Base-by-base conservation (phyloP, 2,888 invertebrate species). In the Drosophila mayaguana region DNA sequence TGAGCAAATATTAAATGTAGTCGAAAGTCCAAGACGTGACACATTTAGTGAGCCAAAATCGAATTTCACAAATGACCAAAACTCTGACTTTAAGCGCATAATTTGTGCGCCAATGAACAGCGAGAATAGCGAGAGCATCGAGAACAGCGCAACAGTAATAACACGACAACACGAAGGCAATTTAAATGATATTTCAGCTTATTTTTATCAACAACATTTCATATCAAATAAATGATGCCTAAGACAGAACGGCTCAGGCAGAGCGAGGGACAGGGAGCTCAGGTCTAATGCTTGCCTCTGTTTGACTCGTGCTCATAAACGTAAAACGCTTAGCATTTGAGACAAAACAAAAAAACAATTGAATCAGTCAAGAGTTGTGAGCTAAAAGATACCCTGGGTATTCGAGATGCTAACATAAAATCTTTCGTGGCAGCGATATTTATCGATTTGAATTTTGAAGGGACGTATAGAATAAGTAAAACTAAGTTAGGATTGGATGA, bases 271-370 rank as follows among this genome's bases (percentile, higher is more conserved):
- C 12, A 22, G 28, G 28, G 28, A 2, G 16, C 6, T 5, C 25
- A 14, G 25, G 12, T 38, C 28, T 62, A 60, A 51, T 55, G 48
- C 20, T 9, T 53, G 46, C 56, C 42, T 63, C 51, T 69, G 56
- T 67, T 61, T 69, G 63, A 56, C 36, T 72, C 57, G 46, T 56
- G 65, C 73, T 67, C 81, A 80, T 81, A 80, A 83, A 76, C 89
- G 78, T 83, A 88, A 86, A 86, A 75, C 89, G 85, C 87, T 86
- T 81, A 86, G 80, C 81, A 75, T 73, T 83, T 74, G 75, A 81
- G 78, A 77, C 81, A 80, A 75, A 67, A 59, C 50, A 34, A 22
- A 42, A 42, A 63, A 32, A n/a, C 22, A 60, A 43, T 12, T 20
- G 45, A n/a, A 12, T 0, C 4, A 9, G 12, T 8, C 3, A 16